Percentiles rank a stretch among this genome's conserved stretches.
These are phyloP conservation scores for Rosalia funebris DNA, from an alignment of 2,888 invertebrate species.

Conservation along the genomic window DNA sequence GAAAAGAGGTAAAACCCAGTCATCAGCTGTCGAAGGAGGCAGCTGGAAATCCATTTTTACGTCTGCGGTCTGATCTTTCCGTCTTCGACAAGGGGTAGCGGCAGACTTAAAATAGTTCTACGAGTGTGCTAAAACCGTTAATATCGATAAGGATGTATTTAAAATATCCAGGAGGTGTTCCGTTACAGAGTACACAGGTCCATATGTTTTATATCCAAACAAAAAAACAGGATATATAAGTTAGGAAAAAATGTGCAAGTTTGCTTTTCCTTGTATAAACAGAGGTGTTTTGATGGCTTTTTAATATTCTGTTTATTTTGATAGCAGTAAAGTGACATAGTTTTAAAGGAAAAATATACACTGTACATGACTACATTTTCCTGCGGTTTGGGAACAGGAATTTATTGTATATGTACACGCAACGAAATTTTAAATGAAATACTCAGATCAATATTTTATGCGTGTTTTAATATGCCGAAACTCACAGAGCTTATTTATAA, in stretches of 20 bases:
- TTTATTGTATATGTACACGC: no score
- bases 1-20: constrained; percentile 32
- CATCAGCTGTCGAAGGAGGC: constrained; percentile 24
- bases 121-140: constrained; percentile 42
- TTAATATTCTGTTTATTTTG: constrained; percentile 19
- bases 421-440: no score
- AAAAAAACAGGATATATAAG: constrained; percentile 15
- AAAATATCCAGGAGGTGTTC: constrained; percentile 15
- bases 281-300: constrained; percentile 14
- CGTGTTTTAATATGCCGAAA: no score
- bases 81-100: constrained; percentile 27
- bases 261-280: constrained; percentile 15
- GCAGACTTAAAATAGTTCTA: constrained; percentile 36
- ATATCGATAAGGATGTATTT: constrained; percentile 35
- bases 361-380: background rate
- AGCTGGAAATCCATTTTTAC: constrained; percentile 9
- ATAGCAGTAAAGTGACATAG: constrained; percentile 8
- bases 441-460: no score
- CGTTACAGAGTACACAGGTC: constrained; percentile 28
- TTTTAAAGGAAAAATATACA: constrained; percentile 5
- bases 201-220: constrained; percentile 29
- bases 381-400: no score
- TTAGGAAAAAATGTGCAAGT: constrained; percentile 17
- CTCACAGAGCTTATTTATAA: no score
- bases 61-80: constrained; percentile 10